Conservation (phyloP, 2,797 vertebrate genomes). For the Anableps anableps region DNA sequence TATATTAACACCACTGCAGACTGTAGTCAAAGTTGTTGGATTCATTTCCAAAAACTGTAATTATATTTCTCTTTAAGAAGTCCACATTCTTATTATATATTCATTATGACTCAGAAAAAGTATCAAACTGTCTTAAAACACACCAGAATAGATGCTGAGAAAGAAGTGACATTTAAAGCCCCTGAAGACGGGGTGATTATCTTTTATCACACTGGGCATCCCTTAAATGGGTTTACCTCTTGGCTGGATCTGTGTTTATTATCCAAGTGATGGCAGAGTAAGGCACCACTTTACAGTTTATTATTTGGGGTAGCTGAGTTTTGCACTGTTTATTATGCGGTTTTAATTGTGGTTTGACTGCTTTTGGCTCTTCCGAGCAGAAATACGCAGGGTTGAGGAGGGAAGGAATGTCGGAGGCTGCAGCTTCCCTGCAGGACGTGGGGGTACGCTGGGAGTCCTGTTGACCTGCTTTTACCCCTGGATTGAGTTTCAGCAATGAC, state of each 20-base stretch:
- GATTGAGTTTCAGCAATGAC: constrained; percentile 65
- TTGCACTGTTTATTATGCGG: constrained; percentile 68
- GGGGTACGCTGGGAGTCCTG: constrained; percentile 36
- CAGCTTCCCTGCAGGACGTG: constrained; percentile 54
- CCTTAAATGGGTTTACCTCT: constrained; percentile 29
- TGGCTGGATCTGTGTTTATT: constrained; percentile 44
- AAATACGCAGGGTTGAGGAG: constrained; percentile 39
- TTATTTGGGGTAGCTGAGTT: constrained; percentile 63
- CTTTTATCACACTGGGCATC: constrained; percentile 49
- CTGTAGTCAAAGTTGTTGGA: not conserved
- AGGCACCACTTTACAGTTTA: constrained; percentile 52
- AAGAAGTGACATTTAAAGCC: constrained; percentile 37
- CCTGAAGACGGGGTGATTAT: constrained; percentile 45
- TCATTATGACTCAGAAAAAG: constrained; percentile 13
- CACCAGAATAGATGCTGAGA: constrained; percentile 36
- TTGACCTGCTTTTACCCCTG: constrained; percentile 57
- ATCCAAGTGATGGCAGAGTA: constrained; percentile 32
- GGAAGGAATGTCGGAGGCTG: constrained; percentile 71
- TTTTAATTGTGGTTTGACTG: constrained; percentile 62
- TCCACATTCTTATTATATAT: not conserved
- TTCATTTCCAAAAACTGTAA: constrained; percentile 1
- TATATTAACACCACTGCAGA: not conserved
- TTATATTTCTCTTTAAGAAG: not conserved
- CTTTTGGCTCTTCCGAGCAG: constrained; percentile 25
- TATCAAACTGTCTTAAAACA: constrained; percentile 20